phyloP scores from a whole-genome alignment of 2,113 vertebrate genomes.

The Zosterops borbonicus region DNA sequence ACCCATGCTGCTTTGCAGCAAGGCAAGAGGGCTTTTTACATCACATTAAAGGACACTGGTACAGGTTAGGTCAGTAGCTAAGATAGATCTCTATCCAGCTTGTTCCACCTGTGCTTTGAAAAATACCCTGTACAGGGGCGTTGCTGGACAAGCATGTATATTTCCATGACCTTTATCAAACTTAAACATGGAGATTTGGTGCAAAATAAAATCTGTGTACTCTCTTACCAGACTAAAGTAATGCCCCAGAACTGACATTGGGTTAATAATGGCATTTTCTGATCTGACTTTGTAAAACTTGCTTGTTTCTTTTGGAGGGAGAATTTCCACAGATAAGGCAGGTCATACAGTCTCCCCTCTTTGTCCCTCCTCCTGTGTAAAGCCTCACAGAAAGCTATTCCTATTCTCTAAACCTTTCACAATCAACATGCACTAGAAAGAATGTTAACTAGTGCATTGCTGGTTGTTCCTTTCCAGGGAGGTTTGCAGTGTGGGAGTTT shows the following conservation, averaged over 20 bases:
- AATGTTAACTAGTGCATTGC: neutral
- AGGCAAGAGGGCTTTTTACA: neutral
- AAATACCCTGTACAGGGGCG: neutral
- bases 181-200: neutral
- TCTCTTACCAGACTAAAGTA: neutral
- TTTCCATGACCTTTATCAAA: neutral
- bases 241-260: neutral
- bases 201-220: neutral
- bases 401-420: neutral
- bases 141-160: neutral
- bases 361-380: neutral
- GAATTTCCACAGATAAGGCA: neutral
- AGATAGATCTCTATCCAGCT: neutral
- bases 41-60: accelerated
- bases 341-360: neutral
- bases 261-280: neutral
- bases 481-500: neutral
- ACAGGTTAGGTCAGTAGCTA: neutral
- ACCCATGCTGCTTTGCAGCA: neutral
- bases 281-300: neutral
- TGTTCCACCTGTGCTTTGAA: neutral
- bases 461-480: neutral
- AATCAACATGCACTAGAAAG: neutral
- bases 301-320: neutral
- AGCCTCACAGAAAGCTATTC: neutral